Evolutionary conservation across 2,113 vertebrate species (phyloP).

Genomic region (Indri indri): DNA sequence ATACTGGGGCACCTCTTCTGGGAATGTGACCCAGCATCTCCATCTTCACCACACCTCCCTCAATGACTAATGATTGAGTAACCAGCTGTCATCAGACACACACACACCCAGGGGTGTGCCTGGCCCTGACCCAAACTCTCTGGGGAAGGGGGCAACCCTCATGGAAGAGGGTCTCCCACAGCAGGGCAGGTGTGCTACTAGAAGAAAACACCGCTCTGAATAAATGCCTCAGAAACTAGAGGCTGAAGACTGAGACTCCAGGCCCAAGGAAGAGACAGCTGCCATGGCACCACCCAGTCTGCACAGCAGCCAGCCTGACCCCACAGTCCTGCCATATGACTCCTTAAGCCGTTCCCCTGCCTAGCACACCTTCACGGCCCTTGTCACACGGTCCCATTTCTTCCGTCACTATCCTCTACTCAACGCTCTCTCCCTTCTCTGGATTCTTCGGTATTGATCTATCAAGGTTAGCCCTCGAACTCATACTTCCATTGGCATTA

Average conservation of each 20-base stretch:
- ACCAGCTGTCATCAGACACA: not conserved
- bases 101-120: not conserved
- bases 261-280: not conserved
- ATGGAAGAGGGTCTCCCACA: no score
- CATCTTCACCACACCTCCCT: not conserved
- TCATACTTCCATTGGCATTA: no score
- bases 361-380: no score
- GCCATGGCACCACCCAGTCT: fast-evolving
- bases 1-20: not conserved
- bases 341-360: not conserved
- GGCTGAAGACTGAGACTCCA: not conserved
- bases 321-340: not conserved
- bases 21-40: no score
- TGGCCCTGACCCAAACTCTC: not conserved
- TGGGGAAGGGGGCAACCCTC: fast-evolving
- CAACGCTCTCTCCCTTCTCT: not conserved
- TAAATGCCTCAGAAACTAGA: not conserved
- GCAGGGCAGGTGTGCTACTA: not conserved
- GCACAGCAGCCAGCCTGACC: not conserved
- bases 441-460: not conserved
- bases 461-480: not conserved
- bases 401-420: not conserved
- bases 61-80: not conserved
- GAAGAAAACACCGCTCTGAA: no score
- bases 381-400: not conserved